Percentiles rank a stretch among this genome's conserved stretches.
Evolutionary conservation across 2,888 invertebrate species (phyloP).

Genomic region (Therioaphis trifolii): DNA sequence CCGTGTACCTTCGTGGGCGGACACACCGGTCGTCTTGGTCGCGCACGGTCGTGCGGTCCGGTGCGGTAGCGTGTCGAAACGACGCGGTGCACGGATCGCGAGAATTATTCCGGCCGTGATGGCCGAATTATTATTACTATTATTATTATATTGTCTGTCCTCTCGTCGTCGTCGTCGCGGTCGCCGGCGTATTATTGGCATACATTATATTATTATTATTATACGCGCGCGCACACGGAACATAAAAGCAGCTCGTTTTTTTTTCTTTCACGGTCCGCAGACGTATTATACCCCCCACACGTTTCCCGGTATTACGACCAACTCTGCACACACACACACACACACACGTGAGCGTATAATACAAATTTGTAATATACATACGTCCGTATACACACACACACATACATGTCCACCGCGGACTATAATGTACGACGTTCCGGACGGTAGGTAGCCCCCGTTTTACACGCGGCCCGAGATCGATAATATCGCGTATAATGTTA

Average conservation of each 20-base stretch:
- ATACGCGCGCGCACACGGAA: background rate
- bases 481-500: background rate
- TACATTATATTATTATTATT: background rate
- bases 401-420: background rate
- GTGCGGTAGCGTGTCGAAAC: slow-evolving; percentile 44
- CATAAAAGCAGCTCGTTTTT: slow-evolving; percentile 24
- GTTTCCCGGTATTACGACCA: slow-evolving; percentile 36
- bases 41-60: background rate
- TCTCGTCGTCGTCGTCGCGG: background rate
- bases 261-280: slow-evolving; percentile 49
- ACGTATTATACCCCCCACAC: slow-evolving; percentile 53
- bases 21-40: slow-evolving; percentile 6
- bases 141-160: background rate
- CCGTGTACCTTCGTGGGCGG: too few species aligned
- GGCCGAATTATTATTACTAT: background rate
- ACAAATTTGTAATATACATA: background rate
- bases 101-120: background rate
- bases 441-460: slow-evolving; percentile 7
- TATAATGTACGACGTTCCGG: too few species aligned
- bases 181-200: slow-evolving; percentile 12
- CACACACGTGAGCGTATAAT: background rate
- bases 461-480: slow-evolving; percentile 42
- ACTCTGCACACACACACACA: background rate
- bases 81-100: background rate
- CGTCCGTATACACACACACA: background rate